A percentile compares a stretch with the other conserved stretches of the same genome.
phyloP scores from a whole-genome alignment of 2,113 vertebrate genomes.

The Pluvialis apricaria region DNA sequence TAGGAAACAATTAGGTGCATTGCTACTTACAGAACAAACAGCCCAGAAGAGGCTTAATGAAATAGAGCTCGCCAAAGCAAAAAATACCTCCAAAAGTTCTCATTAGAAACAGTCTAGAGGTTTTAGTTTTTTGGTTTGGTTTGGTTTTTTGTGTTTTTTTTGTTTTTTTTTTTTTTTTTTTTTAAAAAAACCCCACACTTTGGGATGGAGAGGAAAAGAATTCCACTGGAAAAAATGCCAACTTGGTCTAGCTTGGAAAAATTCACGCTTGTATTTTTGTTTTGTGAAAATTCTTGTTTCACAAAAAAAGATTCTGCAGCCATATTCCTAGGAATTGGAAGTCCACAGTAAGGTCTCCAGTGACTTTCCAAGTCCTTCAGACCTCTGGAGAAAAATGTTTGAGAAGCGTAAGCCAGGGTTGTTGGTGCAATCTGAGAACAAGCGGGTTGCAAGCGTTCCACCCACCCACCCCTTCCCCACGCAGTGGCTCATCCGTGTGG shows the following conservation, averaged over 20 bases:
- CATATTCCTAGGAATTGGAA: neutral
- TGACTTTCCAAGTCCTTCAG: neutral
- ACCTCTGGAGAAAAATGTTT: neutral
- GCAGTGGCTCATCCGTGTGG: rapidly evolving
- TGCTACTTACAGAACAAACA: neutral
- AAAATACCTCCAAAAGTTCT: neutral
- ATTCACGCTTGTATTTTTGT: neutral
- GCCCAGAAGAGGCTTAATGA: neutral
- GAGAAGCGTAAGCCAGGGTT: neutral
- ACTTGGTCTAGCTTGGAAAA: neutral
- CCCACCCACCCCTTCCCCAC: neutral
- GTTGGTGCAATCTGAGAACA: neutral
- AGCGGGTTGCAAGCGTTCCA: neutral
- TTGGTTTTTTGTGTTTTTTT: neutral
- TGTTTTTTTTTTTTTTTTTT: neutral
- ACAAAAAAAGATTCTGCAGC: neutral
- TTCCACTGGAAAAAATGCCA: neutral
- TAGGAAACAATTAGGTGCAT: neutral
- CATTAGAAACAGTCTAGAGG: neutral
- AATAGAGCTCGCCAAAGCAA: neutral
- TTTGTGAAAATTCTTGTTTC: neutral
- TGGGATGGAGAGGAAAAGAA: neutral
- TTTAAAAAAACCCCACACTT: neutral
- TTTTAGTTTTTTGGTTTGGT: no score
- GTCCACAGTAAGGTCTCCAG: neutral